phyloP scores from a whole-genome alignment of 2,113 vertebrate species.

The Alaudala cheleensis region DNA sequence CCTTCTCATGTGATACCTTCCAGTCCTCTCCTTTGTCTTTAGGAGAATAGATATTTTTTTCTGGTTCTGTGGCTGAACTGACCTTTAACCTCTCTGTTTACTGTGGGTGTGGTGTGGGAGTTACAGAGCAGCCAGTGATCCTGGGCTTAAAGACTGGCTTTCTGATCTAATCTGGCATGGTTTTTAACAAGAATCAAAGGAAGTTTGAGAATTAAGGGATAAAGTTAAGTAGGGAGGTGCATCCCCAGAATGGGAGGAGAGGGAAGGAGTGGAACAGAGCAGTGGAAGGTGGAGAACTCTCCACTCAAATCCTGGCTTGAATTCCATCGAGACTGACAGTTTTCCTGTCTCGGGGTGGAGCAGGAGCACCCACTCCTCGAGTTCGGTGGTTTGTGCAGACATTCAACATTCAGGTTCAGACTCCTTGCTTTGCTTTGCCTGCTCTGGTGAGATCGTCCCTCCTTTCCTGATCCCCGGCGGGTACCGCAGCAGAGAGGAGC shows the following conservation, averaged over 20 bases:
- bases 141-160: background rate
- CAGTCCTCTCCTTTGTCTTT: background rate
- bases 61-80: background rate
- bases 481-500: fast-evolving
- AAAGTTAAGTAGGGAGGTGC: background rate
- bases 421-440: background rate
- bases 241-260: background rate
- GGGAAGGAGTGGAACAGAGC: background rate
- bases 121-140: background rate
- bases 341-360: fast-evolving
- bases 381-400: background rate
- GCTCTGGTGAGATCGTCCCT: background rate
- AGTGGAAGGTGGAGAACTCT: background rate
- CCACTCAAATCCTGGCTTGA: background rate
- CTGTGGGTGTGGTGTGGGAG: background rate
- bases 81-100: background rate
- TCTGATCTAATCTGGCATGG: fast-evolving
- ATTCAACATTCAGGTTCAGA: no score
- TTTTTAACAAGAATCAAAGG: background rate
- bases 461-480: fast-evolving
- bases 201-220: background rate
- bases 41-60: background rate
- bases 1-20: background rate
- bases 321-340: fast-evolving
- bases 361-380: fast-evolving